These are phyloP conservation scores for Leucoptera coffeella DNA, from an alignment of 2,888 invertebrate species.

Conservation along the genomic window DNA sequence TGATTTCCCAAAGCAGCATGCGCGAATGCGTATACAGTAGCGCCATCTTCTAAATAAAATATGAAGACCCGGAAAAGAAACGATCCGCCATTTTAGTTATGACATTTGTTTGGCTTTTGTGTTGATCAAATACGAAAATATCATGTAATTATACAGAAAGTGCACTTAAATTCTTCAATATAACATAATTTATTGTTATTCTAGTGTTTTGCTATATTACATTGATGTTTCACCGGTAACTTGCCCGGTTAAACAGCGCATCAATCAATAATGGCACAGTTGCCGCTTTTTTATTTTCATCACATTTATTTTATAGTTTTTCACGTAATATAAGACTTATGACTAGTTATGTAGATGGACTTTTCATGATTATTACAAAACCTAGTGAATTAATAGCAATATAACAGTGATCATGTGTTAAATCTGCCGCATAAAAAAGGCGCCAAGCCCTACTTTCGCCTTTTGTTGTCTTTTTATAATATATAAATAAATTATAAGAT, in stretches of 20 bases:
- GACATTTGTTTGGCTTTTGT: slow-evolving; percentile 54
- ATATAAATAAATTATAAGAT: no score
- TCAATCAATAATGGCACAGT: slow-evolving; percentile 37
- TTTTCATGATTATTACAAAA: no score
- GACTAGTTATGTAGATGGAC: no score
- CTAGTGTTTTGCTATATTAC: slow-evolving; percentile 12
- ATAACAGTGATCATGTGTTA: no score
- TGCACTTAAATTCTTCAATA: no score
- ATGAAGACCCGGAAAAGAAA: slow-evolving; percentile 15
- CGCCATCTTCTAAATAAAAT: slow-evolving; percentile 30
- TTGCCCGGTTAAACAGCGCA: slow-evolving; percentile 17
- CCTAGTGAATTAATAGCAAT: no score
- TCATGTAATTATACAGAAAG: slow-evolving; percentile 22
- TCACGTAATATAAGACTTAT: slow-evolving; percentile 11
- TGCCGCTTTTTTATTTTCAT: slow-evolving; percentile 44
- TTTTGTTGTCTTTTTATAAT: no score
- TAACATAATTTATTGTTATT: no score
- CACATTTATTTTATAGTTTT: slow-evolving; percentile 15
- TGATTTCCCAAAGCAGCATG: no score
- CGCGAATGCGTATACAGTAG: slow-evolving; percentile 16
- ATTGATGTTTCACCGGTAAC: slow-evolving; percentile 15
- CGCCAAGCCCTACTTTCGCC: slow-evolving; percentile 27
- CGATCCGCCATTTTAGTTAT: slow-evolving; percentile 56
- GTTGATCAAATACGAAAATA: slow-evolving; percentile 25
- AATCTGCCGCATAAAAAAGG: slow-evolving; percentile 28